Base-by-base conservation (phyloP, 2,888 invertebrate species). In the Microdon myrmicae region DNA sequence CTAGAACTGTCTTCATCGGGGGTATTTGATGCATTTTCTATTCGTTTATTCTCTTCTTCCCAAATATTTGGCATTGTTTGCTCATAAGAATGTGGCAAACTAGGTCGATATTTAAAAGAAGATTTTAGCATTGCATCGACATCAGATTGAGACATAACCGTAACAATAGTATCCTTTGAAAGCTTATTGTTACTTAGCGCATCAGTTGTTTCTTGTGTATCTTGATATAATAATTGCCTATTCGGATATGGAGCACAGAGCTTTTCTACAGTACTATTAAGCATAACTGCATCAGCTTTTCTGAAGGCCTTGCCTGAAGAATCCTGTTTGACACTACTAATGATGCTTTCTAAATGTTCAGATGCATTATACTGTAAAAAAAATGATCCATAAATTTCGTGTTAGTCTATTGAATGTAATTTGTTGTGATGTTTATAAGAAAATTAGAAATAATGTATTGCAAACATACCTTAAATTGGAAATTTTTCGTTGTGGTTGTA, bases 391-490 rank as follows among this genome's bases (percentile, higher is more conserved):
- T 20, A 8, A 19, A 6, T 25, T 3, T 26, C 2, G 20, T 25
- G 6, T n/a, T n/a, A n/a, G n/a, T n/a, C n/a, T n/a, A n/a, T n/a
- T n/a, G n/a, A n/a, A n/a, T n/a, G n/a, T n/a, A n/a, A n/a, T n/a
- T n/a, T n/a, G n/a, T n/a, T n/a, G n/a, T n/a, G n/a, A n/a, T n/a
- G n/a, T n/a, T n/a, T n/a, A n/a, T n/a, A n/a, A n/a, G n/a, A n/a
- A 9, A 9, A 3, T n/a, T n/a, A 5, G 25, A 25, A 26, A 2
- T 4, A 10, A 39, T 16, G 9, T 7, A 4, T 8, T 2, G 6
- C 3, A 5, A 22, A 47, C 41, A 59, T 45, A 72, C 73, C 69
- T 70, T 70, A 55, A 73, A 73, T 29, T 71, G 68, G 43, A 70
- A 72, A 43, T 72, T 70, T 16, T 58, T 45, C 2, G 73, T 68